Evolutionary conservation across 1,140 invertebrate genomes (phyloP).

Genomic region (Portunus trituberculatus): DNA sequence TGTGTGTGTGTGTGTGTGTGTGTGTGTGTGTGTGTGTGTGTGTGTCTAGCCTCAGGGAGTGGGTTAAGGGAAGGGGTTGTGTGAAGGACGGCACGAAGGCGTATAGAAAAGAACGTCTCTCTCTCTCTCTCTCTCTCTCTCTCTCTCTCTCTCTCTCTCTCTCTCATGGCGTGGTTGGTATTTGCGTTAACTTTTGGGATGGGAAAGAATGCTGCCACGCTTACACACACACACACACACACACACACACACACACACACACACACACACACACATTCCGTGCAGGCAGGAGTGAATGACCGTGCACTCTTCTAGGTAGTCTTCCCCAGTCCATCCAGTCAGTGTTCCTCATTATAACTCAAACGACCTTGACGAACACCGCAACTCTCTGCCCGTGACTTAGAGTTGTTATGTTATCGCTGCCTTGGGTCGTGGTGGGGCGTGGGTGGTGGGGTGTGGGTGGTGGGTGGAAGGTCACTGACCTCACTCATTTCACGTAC

Average conservation of each 20-base stretch:
- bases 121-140: background rate
- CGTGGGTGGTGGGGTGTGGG: too few relatives aligned
- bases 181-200: background rate
- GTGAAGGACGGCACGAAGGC: background rate
- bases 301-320: too few relatives aligned
- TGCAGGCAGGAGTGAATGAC: too few relatives aligned
- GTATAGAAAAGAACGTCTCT: background rate
- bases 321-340: background rate
- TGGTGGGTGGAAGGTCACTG: too few relatives aligned
- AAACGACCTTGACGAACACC: background rate
- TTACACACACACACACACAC: background rate
- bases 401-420: too few relatives aligned
- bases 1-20: constrained; percentile 47
- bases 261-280: too few relatives aligned
- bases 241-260: too few relatives aligned
- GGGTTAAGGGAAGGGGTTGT: background rate
- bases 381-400: too few relatives aligned
- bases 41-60: background rate
- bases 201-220: background rate
- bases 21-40: constrained; percentile 40
- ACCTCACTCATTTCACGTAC: too few relatives aligned
- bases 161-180: background rate
- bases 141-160: background rate
- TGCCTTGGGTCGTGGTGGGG: too few relatives aligned
- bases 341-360: background rate